Base-by-base conservation (phyloP, 2,888 invertebrate species). In the Melangyna quadrimaculata region DNA sequence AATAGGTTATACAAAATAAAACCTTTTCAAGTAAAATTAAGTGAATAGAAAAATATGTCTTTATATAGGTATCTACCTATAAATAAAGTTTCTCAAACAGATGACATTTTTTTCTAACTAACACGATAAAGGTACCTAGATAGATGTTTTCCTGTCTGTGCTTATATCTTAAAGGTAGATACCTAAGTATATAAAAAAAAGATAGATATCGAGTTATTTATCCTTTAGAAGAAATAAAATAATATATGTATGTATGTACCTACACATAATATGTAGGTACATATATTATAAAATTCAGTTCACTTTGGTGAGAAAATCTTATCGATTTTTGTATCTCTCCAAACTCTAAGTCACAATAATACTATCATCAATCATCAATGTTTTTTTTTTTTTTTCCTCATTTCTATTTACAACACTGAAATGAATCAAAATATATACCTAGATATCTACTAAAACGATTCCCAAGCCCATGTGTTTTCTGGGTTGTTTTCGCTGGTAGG, bases 261-360 rank as follows among this genome's bases (percentile, higher is more conserved):
- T 27, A 4, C 6, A 27, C 3, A 22, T 9, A 51, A 24, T 27
- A 27, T 40, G 6, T 27, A 27, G 27, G 27, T 27, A 27, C 27
- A 3, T 27, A 27, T 6, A 35, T 59, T 45, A 65, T 45, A 35
- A 35, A 24, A 22, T 24, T 32, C 37, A 69, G 75, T 69, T 57
- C 37, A 48, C 19, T 65, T 45, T 75, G 57, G 51, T 67, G 55
- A 40, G 72, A 69, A 59, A 59, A 32, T 61, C 48, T 65, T 77
- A 83, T 80, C 70, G 80, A 80, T 77, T 84, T 84, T 59, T 14
- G 14, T 77, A 80, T 80, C 80, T 69, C 45, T 45, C 53, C 53
- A 22, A 48, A 75, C 80, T 70, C 78, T 48, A 32, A 48, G 35
- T 67, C 67, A 67, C 67, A 53, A 45, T 71, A 63, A 75, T 67